A percentile compares a stretch with the other conserved stretches of the same genome.
Evolutionary conservation across 2,888 invertebrate species (phyloP).

Genomic region (Zhuqinia jingwanae): DNA sequence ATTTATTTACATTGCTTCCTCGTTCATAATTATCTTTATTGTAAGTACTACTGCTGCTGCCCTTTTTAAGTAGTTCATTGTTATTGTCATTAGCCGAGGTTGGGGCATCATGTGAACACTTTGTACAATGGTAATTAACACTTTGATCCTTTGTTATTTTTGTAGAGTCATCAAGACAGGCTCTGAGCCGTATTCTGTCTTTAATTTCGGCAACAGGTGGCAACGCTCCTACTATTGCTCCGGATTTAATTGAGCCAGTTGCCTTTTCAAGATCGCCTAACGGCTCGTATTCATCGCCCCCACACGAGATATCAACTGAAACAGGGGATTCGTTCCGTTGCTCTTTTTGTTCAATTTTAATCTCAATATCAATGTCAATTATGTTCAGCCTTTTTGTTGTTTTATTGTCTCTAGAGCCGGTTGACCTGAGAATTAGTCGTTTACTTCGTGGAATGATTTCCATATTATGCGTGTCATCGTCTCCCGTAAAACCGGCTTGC

Average conservation of each 20-base stretch:
- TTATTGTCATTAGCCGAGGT: background rate
- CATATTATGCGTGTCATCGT: conserved; percentile 25
- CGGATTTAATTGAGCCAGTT: conserved; percentile 28
- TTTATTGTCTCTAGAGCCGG: conserved; percentile 30
- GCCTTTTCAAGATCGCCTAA: conserved; percentile 33
- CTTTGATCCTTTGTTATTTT: conserved; percentile 45
- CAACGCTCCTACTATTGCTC: conserved; percentile 9
- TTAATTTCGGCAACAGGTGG: conserved; percentile 59
- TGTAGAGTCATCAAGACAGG: conserved; percentile 50
- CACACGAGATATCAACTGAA: conserved; percentile 4
- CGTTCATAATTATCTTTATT: conserved; percentile 29
- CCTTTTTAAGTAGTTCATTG: conserved; percentile 53
- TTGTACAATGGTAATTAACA: conserved; percentile 66
- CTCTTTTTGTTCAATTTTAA: conserved; percentile 68
- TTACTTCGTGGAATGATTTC: conserved; percentile 67
- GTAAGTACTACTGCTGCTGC: conserved; percentile 31
- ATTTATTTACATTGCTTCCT: conserved; percentile 28
- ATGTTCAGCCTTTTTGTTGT: conserved; percentile 67
- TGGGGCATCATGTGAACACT: conserved; percentile 64
- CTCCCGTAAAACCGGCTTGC: conserved; percentile 36
- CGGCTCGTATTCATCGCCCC: conserved; percentile 63
- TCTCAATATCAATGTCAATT: conserved; percentile 73
- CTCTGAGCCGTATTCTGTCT: conserved; percentile 59
- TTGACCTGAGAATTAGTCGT: conserved; percentile 54
- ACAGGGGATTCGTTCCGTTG: conserved; percentile 51